phyloP scores from a whole-genome alignment of 2,888 invertebrate species.

The Therioaphis trifolii region DNA sequence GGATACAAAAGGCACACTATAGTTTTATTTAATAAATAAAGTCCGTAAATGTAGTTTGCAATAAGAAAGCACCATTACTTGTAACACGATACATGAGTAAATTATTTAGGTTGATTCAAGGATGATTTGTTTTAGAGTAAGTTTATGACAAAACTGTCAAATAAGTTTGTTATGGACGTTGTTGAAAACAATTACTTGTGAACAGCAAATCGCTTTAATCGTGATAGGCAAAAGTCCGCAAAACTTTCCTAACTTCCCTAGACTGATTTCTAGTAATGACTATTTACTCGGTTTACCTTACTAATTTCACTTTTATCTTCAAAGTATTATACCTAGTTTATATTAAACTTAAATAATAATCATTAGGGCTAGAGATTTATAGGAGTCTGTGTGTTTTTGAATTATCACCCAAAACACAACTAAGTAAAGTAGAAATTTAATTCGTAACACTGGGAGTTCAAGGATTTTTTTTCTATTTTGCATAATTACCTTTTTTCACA shows the following conservation, averaged over 20 bases:
- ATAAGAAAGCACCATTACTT: background rate
- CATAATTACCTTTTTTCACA: too few species aligned
- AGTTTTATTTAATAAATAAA: background rate
- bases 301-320: background rate
- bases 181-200: constrained; percentile 26
- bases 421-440: too few species aligned
- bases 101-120: constrained; percentile 23
- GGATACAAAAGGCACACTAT: background rate
- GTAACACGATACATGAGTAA: background rate
- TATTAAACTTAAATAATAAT: too few species aligned
- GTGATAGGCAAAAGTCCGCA: background rate
- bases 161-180: constrained; percentile 28
- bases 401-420: too few species aligned
- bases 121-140: constrained; percentile 32
- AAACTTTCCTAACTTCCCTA: constrained; percentile 17
- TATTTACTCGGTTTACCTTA: background rate
- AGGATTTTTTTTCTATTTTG: too few species aligned
- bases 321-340: background rate
- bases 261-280: constrained; percentile 13
- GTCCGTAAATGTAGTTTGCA: background rate
- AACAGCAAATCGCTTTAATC: constrained; percentile 26
- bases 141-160: constrained; percentile 36
- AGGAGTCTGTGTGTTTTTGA: too few species aligned
- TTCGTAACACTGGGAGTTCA: too few species aligned
- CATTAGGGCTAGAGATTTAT: too few species aligned